phyloP scores from a whole-genome alignment of 35 echinoderm and acorn worm genomes.

The Acanthaster planci region DNA sequence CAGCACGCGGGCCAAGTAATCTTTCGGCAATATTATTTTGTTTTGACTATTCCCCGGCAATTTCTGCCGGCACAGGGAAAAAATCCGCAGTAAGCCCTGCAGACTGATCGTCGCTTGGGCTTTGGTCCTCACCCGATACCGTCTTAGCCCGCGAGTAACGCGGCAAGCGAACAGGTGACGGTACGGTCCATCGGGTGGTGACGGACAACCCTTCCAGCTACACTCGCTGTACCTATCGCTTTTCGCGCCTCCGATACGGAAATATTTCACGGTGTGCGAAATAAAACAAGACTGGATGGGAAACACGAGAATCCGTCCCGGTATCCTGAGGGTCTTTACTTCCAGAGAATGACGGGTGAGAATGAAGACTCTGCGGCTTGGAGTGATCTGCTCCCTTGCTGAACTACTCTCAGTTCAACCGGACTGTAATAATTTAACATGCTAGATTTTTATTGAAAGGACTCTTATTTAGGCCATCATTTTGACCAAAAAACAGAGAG shows the following conservation, averaged over 20 bases:
- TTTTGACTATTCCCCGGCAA: background rate
- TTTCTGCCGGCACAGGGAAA: background rate
- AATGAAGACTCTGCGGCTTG: too few species aligned
- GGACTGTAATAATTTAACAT: too few species aligned
- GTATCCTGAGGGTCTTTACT: too few species aligned
- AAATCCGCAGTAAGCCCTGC: background rate
- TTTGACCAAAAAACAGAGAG: too few species aligned
- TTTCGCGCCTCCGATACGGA: constrained; percentile 8
- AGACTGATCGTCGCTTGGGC: background rate
- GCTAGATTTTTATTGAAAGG: too few species aligned
- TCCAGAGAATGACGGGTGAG: too few species aligned
- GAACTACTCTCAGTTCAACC: too few species aligned
- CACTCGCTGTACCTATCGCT: background rate
- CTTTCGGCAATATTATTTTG: constrained; percentile 29
- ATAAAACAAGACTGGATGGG: constrained; percentile 17
- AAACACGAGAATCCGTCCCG: background rate
- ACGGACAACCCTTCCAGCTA: constrained; percentile 6
- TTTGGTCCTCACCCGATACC: background rate
- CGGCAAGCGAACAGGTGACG: background rate
- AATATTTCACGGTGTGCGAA: constrained; percentile 26
- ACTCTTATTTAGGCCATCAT: too few species aligned
- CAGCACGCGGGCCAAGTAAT: constrained; percentile 1
- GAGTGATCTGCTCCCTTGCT: too few species aligned
- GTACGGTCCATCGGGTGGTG: background rate
- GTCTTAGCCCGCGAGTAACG: background rate